A percentile compares a stretch with the other conserved stretches of the same genome.
These are phyloP conservation scores for Priocnemis perturbator DNA, from an alignment of 2,888 invertebrate species.

Conservation along the genomic window DNA sequence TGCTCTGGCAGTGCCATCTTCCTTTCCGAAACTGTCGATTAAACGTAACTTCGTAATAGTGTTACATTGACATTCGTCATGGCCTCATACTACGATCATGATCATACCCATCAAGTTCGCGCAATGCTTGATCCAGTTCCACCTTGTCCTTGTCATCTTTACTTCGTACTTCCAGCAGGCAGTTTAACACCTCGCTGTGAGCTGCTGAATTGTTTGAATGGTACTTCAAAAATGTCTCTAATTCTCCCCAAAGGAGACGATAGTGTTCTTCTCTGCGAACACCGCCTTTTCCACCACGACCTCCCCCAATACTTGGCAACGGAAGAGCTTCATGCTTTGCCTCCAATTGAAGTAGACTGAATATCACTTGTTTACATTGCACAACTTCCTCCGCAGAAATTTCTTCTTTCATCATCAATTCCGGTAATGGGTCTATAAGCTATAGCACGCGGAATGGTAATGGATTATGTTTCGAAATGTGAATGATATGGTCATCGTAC, in stretches of 20 bases:
- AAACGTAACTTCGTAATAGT: slow-evolving; percentile 13
- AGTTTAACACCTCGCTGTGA: slow-evolving; percentile 87
- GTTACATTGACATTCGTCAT: neutral
- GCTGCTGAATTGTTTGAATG: slow-evolving; percentile 80
- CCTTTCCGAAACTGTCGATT: slow-evolving; percentile 66
- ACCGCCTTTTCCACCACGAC: slow-evolving; percentile 77
- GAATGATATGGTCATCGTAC: neutral
- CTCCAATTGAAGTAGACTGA: slow-evolving; percentile 87
- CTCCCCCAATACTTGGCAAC: slow-evolving; percentile 82
- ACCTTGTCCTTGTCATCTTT: slow-evolving; percentile 79
- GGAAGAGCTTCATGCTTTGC: slow-evolving; percentile 89
- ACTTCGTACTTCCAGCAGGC: slow-evolving; percentile 84
- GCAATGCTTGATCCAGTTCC: slow-evolving; percentile 79
- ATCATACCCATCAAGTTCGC: slow-evolving; percentile 78
- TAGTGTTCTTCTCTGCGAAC: slow-evolving; percentile 89
- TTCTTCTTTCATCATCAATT: slow-evolving; percentile 87
- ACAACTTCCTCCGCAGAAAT: slow-evolving; percentile 91
- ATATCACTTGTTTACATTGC: slow-evolving; percentile 90
- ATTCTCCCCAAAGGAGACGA: slow-evolving; percentile 91
- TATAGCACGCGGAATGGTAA: slow-evolving; percentile 67
- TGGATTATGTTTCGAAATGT: slow-evolving; percentile 11
- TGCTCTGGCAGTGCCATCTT: slow-evolving; percentile 75
- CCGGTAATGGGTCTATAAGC: slow-evolving; percentile 88
- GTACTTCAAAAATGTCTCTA: slow-evolving; percentile 88
- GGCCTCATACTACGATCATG: neutral